Percentiles rank a stretch among this genome's conserved stretches.
Evolutionary conservation across 2,888 invertebrate genomes (phyloP).

Genomic region (Pyrrhosoma nymphula): DNA sequence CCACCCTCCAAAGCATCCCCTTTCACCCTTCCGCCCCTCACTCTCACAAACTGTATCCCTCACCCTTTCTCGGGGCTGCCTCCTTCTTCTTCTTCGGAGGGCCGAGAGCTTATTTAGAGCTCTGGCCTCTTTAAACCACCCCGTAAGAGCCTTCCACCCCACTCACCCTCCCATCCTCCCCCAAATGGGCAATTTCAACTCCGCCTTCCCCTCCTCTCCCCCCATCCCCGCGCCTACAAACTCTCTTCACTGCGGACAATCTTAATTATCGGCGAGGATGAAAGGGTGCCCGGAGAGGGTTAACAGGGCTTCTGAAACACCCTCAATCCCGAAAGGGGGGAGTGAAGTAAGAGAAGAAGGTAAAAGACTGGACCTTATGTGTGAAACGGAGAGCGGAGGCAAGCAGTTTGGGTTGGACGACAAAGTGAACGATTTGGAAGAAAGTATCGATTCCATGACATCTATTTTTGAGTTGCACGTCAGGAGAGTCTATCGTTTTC

Average conservation of each 20-base stretch:
- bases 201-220: background rate
- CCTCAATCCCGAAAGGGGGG: background rate
- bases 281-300: slow-evolving; percentile 10
- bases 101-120: background rate
- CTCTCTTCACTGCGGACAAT: slow-evolving; percentile 54
- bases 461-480: no score
- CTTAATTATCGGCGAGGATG: slow-evolving; percentile 52
- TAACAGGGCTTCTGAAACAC: background rate
- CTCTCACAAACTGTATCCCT: background rate
- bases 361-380: background rate
- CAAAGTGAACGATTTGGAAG: no score
- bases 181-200: no score
- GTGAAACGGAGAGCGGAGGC: no score
- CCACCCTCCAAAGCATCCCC: background rate
- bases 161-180: background rate
- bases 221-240: background rate
- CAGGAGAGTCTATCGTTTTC: no score
- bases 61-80: no score
- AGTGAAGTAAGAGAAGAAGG: background rate
- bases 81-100: background rate
- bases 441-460: no score
- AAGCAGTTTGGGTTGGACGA: no score
- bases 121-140: background rate
- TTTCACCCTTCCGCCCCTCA: background rate
- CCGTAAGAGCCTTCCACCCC: background rate